These are phyloP conservation scores for Oscheius sp. DNA, from an alignment of 2,888 invertebrate species.

Conservation along the genomic window DNA sequence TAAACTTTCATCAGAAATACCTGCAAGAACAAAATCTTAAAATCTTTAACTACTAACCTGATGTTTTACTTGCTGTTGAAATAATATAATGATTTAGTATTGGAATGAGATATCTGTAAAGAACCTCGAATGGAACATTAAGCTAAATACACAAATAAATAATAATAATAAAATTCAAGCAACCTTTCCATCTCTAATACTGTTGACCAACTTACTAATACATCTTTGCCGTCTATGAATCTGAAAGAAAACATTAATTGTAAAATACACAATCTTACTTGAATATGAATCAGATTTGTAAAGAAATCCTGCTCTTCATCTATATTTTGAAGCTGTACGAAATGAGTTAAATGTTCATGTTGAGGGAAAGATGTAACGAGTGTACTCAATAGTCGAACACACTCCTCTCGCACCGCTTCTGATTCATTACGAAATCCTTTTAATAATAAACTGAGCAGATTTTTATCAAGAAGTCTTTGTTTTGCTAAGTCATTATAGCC, in stretches of 20 bases:
- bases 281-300: conserved; percentile 84
- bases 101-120: conserved; percentile 87
- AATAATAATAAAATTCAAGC: neutral
- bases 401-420: conserved; percentile 79
- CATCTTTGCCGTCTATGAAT: conserved; percentile 86
- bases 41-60: conserved; percentile 72
- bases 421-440: conserved; percentile 36
- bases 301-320: conserved; percentile 83
- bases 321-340: conserved; percentile 42
- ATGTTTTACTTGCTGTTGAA: conserved; percentile 79
- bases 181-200: conserved; percentile 65
- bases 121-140: conserved; percentile 73
- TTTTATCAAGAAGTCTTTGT: conserved; percentile 33
- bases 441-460: conserved; percentile 45
- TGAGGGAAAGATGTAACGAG: conserved; percentile 73
- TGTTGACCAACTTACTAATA: conserved; percentile 76
- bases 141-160: conserved; percentile 6
- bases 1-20: conserved; percentile 43
- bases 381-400: conserved; percentile 82
- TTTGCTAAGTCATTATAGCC: neutral
- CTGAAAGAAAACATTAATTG: conserved; percentile 72
- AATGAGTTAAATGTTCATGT: conserved; percentile 69
- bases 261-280: conserved; percentile 18
- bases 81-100: conserved; percentile 83
- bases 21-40: conserved; percentile 25